Conservation (phyloP, 2,797 vertebrate species). For the Aselliscus stoliczkanus region DNA sequence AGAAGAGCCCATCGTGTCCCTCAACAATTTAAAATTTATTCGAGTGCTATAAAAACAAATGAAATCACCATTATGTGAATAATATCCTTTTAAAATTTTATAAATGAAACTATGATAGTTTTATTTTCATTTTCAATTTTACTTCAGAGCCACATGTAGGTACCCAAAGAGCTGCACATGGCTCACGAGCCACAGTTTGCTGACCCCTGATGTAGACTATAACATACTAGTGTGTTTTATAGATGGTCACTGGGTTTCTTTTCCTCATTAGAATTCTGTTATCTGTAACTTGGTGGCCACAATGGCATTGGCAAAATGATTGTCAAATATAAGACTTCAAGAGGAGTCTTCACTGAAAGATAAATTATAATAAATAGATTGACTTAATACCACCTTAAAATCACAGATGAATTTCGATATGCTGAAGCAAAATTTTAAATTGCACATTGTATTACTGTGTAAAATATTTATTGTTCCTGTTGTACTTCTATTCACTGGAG, state of each 20-base stretch:
- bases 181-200: too few species aligned
- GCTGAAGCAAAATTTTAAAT: neutral
- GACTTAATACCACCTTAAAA: neutral
- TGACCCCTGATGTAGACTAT: too few species aligned
- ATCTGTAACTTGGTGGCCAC: rapidly evolving
- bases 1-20: too few species aligned
- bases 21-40: too few species aligned
- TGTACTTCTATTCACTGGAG: neutral
- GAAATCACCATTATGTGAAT: too few species aligned
- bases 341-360: neutral
- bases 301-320: neutral
- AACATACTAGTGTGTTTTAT: neutral
- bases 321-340: neutral
- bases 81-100: too few species aligned
- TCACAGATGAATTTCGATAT: neutral
- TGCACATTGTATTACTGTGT: neutral
- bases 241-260: neutral
- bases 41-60: too few species aligned
- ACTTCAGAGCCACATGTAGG: too few species aligned
- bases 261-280: neutral
- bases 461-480: neutral
- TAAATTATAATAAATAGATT: neutral
- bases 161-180: too few species aligned
- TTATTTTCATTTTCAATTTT: too few species aligned
- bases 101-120: too few species aligned